Base-by-base conservation (phyloP, 2,113 vertebrate species). In the Electrona antarctica region DNA sequence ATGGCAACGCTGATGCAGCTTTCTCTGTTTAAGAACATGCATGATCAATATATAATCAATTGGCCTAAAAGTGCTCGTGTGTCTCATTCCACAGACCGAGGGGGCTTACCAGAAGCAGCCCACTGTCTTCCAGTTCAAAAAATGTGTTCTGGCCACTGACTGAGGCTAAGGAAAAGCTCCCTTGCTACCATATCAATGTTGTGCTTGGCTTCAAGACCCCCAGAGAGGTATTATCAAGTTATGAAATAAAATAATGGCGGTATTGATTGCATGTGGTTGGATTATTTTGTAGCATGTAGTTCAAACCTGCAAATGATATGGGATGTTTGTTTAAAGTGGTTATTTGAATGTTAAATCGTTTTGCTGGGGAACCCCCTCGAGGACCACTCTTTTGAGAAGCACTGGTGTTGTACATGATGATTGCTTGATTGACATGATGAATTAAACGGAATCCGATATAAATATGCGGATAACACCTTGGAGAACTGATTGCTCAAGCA, bases 91-190 rank as follows among this genome's bases (percentile, higher is more conserved):
- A 0, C 84, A 98, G 97, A 99, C 97, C 0, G 97, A 98, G 90
- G 93, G 95, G 46, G 93, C 96, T 57, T 99, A 97, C 83, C 97
- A 98, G 88, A 99, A 99, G 85, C 97, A 99, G 94, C 97, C 97
- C 58, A 98, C 96, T 47, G 96, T 98, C 95, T 99, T 99, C 89
- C 97, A 98, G 95, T 98, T 98, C 77, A 98, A 97, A 83, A 99
- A 98, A 91, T 92, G 96, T 11, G 96, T 96, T 84, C 91, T 98
- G 74, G 85, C 93, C 11, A 90, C 92, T 0, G 97, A 98, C 98
- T 77, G 97, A 98, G 77, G 83, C 79, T 79, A 98, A 98, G 73
- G 97, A 99, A 60, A 99, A 98, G 89, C 89, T 99, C 0, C 96
- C 95, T 3, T 93, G 96, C 0, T 98, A 98, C 81, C 95, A 97